A percentile compares a stretch with the other conserved stretches of the same genome.
phyloP scores from a whole-genome alignment of 2,888 invertebrate species.

The Pheosia gnoma region DNA sequence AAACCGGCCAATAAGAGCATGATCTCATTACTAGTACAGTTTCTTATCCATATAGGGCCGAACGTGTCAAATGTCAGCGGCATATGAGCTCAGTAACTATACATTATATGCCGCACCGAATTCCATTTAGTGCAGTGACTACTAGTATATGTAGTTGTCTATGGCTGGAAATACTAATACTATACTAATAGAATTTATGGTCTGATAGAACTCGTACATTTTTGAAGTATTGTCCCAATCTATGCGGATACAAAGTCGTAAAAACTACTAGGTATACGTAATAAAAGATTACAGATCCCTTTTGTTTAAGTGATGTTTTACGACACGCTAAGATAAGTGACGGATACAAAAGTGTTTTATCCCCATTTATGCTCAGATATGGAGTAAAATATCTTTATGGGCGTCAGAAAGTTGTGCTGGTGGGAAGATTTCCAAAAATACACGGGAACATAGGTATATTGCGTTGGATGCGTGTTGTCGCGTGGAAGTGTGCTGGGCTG shows the following conservation, averaged over 20 bases:
- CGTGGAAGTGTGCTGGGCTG: no score
- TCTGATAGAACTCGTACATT: no score
- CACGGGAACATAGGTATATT: background rate
- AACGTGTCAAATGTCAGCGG: slow-evolving; percentile 5
- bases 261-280: background rate
- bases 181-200: no score
- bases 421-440: background rate
- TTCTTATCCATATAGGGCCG: background rate
- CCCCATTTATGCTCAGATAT: background rate
- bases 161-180: no score
- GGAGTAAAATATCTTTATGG: background rate
- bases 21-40: background rate
- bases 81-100: slow-evolving; percentile 1
- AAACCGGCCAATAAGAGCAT: background rate
- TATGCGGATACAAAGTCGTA: background rate
- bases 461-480: no score
- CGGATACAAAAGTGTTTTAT: background rate
- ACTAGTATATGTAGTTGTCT: no score
- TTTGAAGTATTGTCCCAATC: background rate
- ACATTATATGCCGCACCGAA: slow-evolving; percentile 3
- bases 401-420: background rate
- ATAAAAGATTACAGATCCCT: background rate
- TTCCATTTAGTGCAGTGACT: background rate
- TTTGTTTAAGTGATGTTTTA: slow-evolving; percentile 1
- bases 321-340: background rate